phyloP scores from a whole-genome alignment of 2,888 invertebrate genomes.

The Girardia tigrina region DNA sequence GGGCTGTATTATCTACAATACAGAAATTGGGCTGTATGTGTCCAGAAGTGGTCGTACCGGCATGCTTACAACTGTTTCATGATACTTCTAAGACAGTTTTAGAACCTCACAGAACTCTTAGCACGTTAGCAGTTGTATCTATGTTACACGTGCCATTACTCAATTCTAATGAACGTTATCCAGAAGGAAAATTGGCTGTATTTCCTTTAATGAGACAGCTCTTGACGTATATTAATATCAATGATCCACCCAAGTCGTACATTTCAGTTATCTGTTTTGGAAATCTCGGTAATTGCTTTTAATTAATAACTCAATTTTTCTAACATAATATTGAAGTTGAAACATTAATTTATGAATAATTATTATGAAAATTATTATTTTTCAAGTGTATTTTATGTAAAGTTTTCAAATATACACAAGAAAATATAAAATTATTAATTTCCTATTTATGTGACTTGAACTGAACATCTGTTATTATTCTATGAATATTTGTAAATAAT shows the following conservation, averaged over 20 bases:
- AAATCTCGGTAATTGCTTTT: neutral
- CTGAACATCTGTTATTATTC: too few relatives aligned
- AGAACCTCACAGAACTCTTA: conserved; percentile 4
- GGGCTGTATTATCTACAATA: neutral
- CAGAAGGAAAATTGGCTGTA: conserved; percentile 2
- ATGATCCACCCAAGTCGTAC: neutral
- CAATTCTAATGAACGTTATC: neutral
- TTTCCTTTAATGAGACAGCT: conserved; percentile 20
- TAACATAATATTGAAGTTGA: too few relatives aligned
- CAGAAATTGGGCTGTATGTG: neutral
- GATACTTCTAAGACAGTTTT: neutral
- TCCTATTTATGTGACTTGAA: too few relatives aligned
- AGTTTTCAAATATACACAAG: too few relatives aligned
- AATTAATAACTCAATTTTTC: too few relatives aligned
- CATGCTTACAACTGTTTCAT: neutral
- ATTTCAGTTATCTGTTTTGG: neutral
- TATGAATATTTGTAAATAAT: too few relatives aligned
- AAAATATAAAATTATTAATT: too few relatives aligned
- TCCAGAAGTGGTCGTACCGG: conserved; percentile 2
- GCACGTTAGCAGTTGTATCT: neutral
- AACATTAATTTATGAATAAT: too few relatives aligned
- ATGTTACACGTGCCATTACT: neutral
- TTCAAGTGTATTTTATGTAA: too few relatives aligned
- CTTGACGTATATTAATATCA: neutral
- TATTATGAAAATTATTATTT: too few relatives aligned